These are phyloP conservation scores for Sebastes itinus DNA, from an alignment of 2,797 vertebrate genomes.

Conservation along the genomic window DNA sequence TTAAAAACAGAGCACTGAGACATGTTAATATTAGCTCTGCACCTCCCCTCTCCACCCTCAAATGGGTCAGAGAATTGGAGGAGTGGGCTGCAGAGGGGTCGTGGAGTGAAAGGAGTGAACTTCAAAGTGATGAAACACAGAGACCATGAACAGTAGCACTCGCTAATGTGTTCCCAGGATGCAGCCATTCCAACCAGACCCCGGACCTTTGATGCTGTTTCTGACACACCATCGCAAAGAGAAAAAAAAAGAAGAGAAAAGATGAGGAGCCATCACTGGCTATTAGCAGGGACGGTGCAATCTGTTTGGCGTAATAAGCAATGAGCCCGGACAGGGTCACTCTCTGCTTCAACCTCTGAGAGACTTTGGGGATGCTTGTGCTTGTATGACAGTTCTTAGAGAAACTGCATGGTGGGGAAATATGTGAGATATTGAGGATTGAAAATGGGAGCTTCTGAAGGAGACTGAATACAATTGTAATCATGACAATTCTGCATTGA, in stretches of 20 bases:
- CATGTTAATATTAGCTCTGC: constrained; percentile 25
- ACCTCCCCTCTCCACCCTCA: constrained; percentile 52
- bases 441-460: background rate
- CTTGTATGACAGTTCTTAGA: constrained; percentile 4
- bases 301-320: constrained; percentile 63
- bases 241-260: background rate
- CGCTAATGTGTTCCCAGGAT: constrained; percentile 80
- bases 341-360: constrained; percentile 40
- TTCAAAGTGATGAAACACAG: constrained; percentile 71
- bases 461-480: background rate
- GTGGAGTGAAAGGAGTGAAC: constrained; percentile 45
- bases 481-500: background rate
- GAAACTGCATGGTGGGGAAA: constrained; percentile 4
- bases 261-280: constrained; percentile 69
- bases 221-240: constrained; percentile 67
- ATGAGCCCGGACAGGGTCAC: constrained; percentile 45
- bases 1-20: constrained; percentile 7
- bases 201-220: constrained; percentile 76
- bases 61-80: constrained; percentile 71
- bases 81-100: constrained; percentile 23
- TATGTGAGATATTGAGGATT: background rate
- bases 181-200: constrained; percentile 73
- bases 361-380: constrained; percentile 15
- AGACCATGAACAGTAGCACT: constrained; percentile 70
- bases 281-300: constrained; percentile 58